Evolutionary conservation across 1,140 invertebrate species (phyloP), one percentile per base, ranked within the genome.

Genomic region (Manduca sexta): DNA sequence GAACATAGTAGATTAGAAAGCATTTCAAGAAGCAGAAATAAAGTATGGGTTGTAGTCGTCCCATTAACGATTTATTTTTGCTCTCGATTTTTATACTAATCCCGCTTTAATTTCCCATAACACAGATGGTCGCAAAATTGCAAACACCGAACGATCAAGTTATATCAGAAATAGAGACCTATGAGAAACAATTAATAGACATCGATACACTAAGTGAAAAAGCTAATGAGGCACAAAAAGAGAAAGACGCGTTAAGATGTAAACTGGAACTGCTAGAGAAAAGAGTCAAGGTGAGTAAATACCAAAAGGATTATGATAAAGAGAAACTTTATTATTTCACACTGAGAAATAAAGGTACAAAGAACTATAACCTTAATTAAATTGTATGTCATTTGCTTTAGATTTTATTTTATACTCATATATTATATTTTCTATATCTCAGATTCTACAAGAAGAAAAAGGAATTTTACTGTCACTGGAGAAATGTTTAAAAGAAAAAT

Each of bases 401-500:
- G n/a, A n/a, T n/a, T n/a, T n/a, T n/a, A n/a, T n/a, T n/a, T n/a
- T n/a, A n/a, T n/a, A n/a, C n/a, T n/a, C n/a, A n/a, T n/a, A n/a
- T n/a, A n/a, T n/a, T n/a, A n/a, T n/a, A 16, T 1, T 3, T 39
- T 10, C 2, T 14, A 39, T 46, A 30, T 83, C 86, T 10, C 71
- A 93, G 90, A 93, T 93, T 67, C 74, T 94, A 18, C 91, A 93
- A 86, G 92, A 93, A 78, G 93, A 94, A 74, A 94, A 94, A 73
- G 89, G 91, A 10, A 90, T 93, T 52, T 74, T 93, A 21, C 86
- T 92, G 26, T 92, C 92, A 1, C 88, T 95, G 63, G 93, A 95
- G 68, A 90, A 93, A 63, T 93, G 93, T 63, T 81, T 95, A 14
- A 92, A 93, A 62, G 92, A 92, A 52, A 88, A 91, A 48, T 93